These are phyloP conservation scores for Phacellophora camtschatica DNA, from an alignment of 30 jellyfish, hydroid and myxozoan species.

Conservation along the genomic window DNA sequence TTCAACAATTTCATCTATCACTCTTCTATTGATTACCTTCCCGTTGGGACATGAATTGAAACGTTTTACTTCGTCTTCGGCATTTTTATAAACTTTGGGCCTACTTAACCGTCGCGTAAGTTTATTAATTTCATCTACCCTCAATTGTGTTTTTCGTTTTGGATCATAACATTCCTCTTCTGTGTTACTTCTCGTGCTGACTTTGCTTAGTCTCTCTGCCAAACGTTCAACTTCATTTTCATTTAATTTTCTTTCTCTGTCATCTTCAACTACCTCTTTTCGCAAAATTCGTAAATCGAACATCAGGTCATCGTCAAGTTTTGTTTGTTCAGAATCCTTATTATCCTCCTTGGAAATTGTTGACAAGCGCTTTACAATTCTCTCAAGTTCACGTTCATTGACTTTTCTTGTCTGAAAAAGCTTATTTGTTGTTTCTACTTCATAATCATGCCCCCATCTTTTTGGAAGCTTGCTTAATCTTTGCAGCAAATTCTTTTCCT, in stretches of 20 bases:
- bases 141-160: background rate
- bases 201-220: slow-evolving; percentile 45
- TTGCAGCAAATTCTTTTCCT: slow-evolving; percentile 26
- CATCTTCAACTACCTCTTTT: background rate
- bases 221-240: slow-evolving; percentile 28
- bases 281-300: background rate
- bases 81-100: slow-evolving; percentile 1
- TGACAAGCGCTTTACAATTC: slow-evolving; percentile 30
- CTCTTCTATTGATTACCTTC: slow-evolving; percentile 1
- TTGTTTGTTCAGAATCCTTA: background rate
- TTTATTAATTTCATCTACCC: background rate
- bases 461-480: slow-evolving; percentile 49
- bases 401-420: slow-evolving; percentile 6
- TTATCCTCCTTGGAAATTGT: background rate
- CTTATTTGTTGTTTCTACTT: slow-evolving; percentile 1
- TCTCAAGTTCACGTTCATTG: slow-evolving; percentile 5
- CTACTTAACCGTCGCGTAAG: slow-evolving; percentile 26
- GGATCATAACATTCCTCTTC: background rate
- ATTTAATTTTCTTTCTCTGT: slow-evolving; percentile 31
- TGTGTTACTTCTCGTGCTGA: background rate
- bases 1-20: slow-evolving; percentile 4
- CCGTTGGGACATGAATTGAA: background rate
- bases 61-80: background rate
- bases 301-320: background rate
- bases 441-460: slow-evolving; percentile 44